These are phyloP conservation scores for Thereva nobilitata DNA, from an alignment of 2,888 invertebrate species.

Conservation along the genomic window DNA sequence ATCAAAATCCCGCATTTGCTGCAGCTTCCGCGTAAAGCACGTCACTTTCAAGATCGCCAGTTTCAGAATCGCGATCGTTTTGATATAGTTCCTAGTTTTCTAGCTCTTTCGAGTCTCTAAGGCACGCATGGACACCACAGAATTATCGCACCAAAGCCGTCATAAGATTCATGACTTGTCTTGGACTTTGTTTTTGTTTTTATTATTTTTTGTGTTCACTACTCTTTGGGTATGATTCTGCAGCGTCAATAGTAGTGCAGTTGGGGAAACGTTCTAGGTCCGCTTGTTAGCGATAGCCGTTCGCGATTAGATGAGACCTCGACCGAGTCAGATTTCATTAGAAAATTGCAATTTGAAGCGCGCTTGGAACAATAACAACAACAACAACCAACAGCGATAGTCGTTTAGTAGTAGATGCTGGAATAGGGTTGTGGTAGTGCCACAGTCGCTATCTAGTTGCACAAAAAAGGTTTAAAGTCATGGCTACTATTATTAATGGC, in stretches of 20 bases:
- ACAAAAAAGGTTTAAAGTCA: conserved; percentile 34
- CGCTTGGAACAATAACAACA: neutral
- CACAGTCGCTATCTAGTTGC: conserved; percentile 13
- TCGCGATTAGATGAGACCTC: conserved; percentile 8
- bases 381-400: neutral
- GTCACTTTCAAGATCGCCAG: conserved; percentile 19
- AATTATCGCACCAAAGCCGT: too few relatives aligned
- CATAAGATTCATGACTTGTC: too few relatives aligned
- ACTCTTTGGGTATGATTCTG: too few relatives aligned
- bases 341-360: conserved; percentile 14
- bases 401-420: neutral
- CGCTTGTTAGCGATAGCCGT: too few relatives aligned
- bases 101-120: too few relatives aligned
- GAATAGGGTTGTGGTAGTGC: neutral
- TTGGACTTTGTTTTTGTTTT: too few relatives aligned
- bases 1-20: neutral
- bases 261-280: too few relatives aligned
- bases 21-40: conserved; percentile 2
- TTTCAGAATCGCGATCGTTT: neutral
- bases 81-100: too few relatives aligned
- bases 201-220: too few relatives aligned
- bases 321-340: conserved; percentile 15
- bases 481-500: conserved; percentile 26
- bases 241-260: too few relatives aligned
- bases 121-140: too few relatives aligned